These are phyloP conservation scores for Lycodopsis pacificus DNA, from an alignment of 2,797 vertebrate genomes.

Conservation along the genomic window DNA sequence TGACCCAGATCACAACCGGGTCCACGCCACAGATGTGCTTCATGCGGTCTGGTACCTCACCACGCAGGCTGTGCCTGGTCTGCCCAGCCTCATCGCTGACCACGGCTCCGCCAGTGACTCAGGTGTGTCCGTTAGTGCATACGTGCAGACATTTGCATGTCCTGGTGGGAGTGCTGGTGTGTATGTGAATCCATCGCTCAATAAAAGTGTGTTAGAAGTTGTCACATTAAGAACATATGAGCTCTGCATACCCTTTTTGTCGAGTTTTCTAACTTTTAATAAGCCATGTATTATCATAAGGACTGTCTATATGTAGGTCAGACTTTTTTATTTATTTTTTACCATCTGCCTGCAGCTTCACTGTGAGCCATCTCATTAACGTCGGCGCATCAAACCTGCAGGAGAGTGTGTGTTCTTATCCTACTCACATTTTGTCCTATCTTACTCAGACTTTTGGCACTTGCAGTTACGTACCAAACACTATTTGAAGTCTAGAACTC, in stretches of 20 bases:
- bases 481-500: constrained; percentile 75
- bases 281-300: constrained; percentile 18
- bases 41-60: constrained; percentile 99
- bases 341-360: constrained; percentile 44
- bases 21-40: constrained; percentile 98
- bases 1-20: constrained; percentile 95
- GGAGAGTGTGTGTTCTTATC: constrained; percentile 57
- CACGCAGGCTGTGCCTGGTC: constrained; percentile 94
- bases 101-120: constrained; percentile 93
- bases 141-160: constrained; percentile 2
- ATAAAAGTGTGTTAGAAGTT: neutral
- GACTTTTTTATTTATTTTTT: constrained; percentile 16
- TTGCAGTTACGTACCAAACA: constrained; percentile 55
- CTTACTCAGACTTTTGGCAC: constrained; percentile 59
- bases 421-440: constrained; percentile 62
- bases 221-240: constrained; percentile 6
- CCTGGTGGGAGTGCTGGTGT: constrained; percentile 7
- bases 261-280: constrained; percentile 20
- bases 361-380: constrained; percentile 42
- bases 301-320: constrained; percentile 36
- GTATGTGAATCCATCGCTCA: neutral
- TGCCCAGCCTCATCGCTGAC: constrained; percentile 89
- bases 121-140: constrained; percentile 78
- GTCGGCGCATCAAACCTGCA: constrained; percentile 61
- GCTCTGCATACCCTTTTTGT: neutral